These are phyloP conservation scores for Pelodytes ibericus DNA, from an alignment of 2,797 vertebrate genomes.

Conservation along the genomic window DNA sequence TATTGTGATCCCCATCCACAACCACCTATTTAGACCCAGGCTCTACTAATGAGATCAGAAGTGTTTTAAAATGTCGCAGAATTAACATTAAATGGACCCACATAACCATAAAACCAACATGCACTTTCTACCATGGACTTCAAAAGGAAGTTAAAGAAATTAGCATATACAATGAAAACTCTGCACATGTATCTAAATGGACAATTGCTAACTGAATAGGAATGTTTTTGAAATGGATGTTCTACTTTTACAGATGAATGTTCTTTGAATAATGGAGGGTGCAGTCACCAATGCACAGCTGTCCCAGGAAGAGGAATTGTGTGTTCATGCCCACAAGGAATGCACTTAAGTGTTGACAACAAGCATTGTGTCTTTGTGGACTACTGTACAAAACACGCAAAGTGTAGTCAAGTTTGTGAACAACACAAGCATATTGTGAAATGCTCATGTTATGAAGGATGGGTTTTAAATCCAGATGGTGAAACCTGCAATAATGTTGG, in stretches of 20 bases:
- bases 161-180: too few species aligned
- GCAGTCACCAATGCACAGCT: constrained; percentile 93
- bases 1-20: too few species aligned
- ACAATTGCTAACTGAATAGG: too few species aligned
- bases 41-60: too few species aligned
- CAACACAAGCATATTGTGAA: constrained; percentile 94
- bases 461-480: constrained; percentile 87
- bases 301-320: constrained; percentile 90
- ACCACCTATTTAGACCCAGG: too few species aligned
- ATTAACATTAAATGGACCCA: too few species aligned
- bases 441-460: constrained; percentile 95
- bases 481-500: constrained; percentile 90
- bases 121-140: too few species aligned
- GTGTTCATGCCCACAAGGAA: constrained; percentile 89
- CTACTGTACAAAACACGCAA: constrained; percentile 89
- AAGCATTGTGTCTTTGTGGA: constrained; percentile 91
- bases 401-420: constrained; percentile 95
- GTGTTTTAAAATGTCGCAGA: too few species aligned
- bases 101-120: too few species aligned
- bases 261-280: constrained; percentile 90
- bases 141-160: too few species aligned
- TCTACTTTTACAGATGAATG: constrained; percentile 81
- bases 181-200: too few species aligned
- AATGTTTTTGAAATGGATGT: constrained; percentile 4
- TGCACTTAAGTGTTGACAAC: constrained; percentile 85